Evolutionary conservation across 2,797 vertebrate species (phyloP), one percentile per base, ranked within the genome.

Genomic region (Syngnathus acus): DNA sequence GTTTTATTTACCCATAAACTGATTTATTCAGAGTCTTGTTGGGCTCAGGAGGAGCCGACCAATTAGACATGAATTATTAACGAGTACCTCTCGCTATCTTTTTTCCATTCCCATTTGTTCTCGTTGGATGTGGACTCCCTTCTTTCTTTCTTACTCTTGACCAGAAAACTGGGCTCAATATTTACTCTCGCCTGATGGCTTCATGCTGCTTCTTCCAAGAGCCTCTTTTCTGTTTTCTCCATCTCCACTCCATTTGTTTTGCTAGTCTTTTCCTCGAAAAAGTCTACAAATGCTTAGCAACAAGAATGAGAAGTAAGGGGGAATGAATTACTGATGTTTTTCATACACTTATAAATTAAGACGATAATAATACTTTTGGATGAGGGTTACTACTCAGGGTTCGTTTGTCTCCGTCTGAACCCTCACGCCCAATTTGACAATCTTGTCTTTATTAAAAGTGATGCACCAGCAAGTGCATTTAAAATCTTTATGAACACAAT

Each of bases 1-100:
- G 67, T 84, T 78, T 89, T 87, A 89, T 88, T 87, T 82, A 85
- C 73, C 76, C 79, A 63, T 50, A 70, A 59, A 73, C 73, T 81
- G 82, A 84, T 87, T 87, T 81, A 87, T 87, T 84, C 81, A 79
- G 80, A 66, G 72, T 73, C 71, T 62, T 19, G 37, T 63, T 10
- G 39, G 10, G 61, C 79, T 77, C 78, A 68, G 72, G 72, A 70
- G 72, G 60, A 81, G 68, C 70, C 75, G 62, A 75, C 76, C 85
- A 83, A 81, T 84, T 74, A 85, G 69, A 42, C 59, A 66, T 88
- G 74, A 75, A 88, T 88, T 84, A 87, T 84, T 87, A 78, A 87
- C 54, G 51, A 85, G 73, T 70, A 76, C 19, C 64, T 1, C 45
- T 77, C 64, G 67, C 42, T 63, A 23, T 53, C 39, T 40, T 57